Evolutionary conservation across 2,797 vertebrate genomes (phyloP).

Genomic region (Scolopax bukidnonensis): DNA sequence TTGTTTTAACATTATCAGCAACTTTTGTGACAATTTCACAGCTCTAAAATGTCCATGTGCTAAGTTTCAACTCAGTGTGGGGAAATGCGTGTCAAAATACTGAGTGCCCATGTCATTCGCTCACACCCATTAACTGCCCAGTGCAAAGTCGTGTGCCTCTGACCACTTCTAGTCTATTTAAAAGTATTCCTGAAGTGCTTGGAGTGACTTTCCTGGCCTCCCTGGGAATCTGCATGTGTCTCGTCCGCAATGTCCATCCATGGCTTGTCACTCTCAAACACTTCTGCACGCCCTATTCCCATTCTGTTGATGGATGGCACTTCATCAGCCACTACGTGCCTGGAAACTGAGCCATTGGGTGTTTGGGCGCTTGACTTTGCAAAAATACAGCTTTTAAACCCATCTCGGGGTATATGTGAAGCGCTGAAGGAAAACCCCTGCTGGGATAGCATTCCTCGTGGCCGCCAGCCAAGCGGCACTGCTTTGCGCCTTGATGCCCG

Average conservation of each 20-base stretch:
- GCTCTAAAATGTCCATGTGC: neutral
- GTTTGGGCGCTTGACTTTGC: neutral
- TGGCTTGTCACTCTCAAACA: neutral
- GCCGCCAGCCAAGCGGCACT: neutral
- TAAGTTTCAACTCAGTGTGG: neutral
- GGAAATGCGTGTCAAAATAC: neutral
- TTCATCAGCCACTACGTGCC: accelerated
- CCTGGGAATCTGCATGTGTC: neutral
- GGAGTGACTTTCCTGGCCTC: neutral
- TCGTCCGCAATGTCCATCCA: accelerated
- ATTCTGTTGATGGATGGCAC: accelerated
- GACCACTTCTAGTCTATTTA: accelerated
- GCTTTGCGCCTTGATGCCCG: neutral
- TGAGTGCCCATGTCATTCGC: neutral
- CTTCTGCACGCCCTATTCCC: accelerated
- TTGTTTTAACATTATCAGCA: neutral
- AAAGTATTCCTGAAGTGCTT: neutral
- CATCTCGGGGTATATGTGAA: accelerated
- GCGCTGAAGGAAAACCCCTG: neutral
- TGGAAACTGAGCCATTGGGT: accelerated
- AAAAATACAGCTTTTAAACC: neutral
- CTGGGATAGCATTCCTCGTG: accelerated
- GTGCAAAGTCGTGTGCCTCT: accelerated
- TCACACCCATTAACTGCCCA: neutral
- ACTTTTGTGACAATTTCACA: neutral